A percentile compares a stretch with the other conserved stretches of the same genome.
phyloP scores from a whole-genome alignment of 2,888 invertebrate genomes.

The Steinernema carpocapsae region DNA sequence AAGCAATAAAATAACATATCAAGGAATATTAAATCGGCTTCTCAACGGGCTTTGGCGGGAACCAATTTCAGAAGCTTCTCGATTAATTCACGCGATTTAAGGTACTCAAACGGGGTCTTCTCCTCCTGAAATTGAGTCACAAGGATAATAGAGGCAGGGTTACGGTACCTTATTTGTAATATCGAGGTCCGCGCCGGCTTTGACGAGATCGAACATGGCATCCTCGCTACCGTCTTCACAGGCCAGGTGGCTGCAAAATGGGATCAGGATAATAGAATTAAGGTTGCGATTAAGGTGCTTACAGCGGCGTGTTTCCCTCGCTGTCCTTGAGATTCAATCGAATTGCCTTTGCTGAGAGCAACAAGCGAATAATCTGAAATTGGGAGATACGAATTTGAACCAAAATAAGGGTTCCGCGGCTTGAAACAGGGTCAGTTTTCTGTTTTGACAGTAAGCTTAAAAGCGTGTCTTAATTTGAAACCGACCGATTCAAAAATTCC shows the following conservation, averaged over 20 bases:
- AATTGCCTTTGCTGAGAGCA: background rate
- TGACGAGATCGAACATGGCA: slow-evolving; percentile 19
- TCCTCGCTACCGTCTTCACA: background rate
- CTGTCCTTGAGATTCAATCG: background rate
- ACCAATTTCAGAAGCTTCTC: background rate
- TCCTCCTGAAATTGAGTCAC: background rate
- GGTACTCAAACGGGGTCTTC: background rate
- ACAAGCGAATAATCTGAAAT: background rate
- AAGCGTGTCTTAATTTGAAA: too few species aligned
- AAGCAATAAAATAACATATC: background rate
- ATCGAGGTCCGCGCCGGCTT: background rate
- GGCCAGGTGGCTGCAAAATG: background rate
- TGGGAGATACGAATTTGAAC: background rate
- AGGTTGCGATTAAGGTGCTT: background rate
- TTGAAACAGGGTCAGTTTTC: too few species aligned
- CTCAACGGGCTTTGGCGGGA: background rate
- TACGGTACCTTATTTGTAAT: background rate
- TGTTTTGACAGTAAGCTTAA: too few species aligned
- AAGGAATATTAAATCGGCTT: background rate
- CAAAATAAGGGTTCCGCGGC: too few species aligned
- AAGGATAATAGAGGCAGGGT: background rate
- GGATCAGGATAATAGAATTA: background rate
- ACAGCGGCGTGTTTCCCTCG: slow-evolving; percentile 5
- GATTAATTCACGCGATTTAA: background rate
- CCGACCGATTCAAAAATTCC: too few species aligned